Conservation (phyloP, 2,797 vertebrate species). For the Molossus molossus region DNA sequence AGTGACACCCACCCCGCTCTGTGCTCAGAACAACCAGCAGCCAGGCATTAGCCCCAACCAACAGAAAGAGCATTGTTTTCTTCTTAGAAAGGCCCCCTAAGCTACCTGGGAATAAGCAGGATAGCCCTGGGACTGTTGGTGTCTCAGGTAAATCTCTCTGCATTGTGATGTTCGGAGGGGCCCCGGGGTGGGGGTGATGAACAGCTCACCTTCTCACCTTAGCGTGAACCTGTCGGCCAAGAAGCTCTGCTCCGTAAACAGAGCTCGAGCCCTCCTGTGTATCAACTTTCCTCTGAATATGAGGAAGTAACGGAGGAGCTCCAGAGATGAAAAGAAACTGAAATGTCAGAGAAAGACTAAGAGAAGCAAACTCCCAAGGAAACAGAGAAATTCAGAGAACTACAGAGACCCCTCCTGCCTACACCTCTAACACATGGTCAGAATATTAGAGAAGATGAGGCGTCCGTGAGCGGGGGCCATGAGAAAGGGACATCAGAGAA, state of each 20-base stretch:
- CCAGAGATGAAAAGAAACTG: not conserved
- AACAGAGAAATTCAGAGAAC: not conserved
- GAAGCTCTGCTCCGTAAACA: not conserved
- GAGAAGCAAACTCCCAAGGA: not conserved
- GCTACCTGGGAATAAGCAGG: not conserved
- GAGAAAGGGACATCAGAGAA: not conserved
- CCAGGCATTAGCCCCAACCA: not conserved
- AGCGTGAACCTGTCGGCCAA: not conserved
- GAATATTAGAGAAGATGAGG: not conserved
- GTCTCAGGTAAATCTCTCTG: not conserved
- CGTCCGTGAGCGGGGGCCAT: no score
- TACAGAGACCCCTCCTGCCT: not conserved
- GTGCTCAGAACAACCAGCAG: not conserved
- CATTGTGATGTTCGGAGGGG: not conserved
- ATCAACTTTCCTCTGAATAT: not conserved
- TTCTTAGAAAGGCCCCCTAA: not conserved
- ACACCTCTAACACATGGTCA: not conserved
- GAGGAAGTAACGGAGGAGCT: not conserved
- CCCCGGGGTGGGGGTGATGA: accelerated
- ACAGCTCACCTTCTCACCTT: not conserved
- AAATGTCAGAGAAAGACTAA: not conserved
- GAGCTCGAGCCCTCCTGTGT: not conserved
- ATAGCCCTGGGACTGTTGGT: not conserved
- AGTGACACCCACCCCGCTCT: not conserved
- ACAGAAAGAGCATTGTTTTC: not conserved